These are phyloP conservation scores for Hucho hucho DNA, from an alignment of 2,113 vertebrate genomes.

Conservation along the genomic window DNA sequence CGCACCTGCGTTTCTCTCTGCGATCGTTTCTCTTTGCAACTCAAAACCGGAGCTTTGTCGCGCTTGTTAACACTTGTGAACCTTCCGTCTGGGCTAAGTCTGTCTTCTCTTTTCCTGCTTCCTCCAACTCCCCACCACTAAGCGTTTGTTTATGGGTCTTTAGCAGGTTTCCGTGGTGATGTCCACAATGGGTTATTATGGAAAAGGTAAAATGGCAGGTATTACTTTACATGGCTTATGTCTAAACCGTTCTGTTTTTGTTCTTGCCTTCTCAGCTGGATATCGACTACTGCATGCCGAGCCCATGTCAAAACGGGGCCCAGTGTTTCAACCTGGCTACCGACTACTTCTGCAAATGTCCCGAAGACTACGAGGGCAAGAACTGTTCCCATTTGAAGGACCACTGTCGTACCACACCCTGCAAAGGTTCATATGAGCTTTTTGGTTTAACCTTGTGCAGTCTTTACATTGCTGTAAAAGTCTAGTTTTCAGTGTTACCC, in stretches of 20 bases:
- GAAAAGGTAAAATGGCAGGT: background rate
- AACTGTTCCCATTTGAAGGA: conserved; percentile 97
- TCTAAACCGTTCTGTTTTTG: background rate
- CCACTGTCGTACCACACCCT: conserved; percentile 92
- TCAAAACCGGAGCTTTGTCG: conserved; percentile 15
- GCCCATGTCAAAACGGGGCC: conserved; percentile 90
- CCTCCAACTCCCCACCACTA: too few species aligned
- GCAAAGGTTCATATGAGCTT: conserved; percentile 79
- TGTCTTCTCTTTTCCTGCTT: background rate
- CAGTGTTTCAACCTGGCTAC: conserved; percentile 91
- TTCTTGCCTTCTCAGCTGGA: conserved; percentile 78
- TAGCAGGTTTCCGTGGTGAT: background rate
- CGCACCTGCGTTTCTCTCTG: background rate
- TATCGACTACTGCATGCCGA: conserved; percentile 93
- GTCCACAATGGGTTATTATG: background rate
- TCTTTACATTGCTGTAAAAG: background rate
- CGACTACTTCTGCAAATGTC: conserved; percentile 92
- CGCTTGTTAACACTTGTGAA: conserved; percentile 4
- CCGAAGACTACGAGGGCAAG: conserved; percentile 95
- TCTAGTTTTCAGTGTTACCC: background rate
- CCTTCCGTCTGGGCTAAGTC: background rate
- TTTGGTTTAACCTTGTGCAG: background rate
- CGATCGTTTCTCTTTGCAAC: background rate
- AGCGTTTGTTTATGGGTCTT: conserved; percentile 1
- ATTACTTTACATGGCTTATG: background rate